Evolutionary conservation across 2,797 vertebrate species (phyloP).

Genomic region (Sphaeramia orbicularis): DNA sequence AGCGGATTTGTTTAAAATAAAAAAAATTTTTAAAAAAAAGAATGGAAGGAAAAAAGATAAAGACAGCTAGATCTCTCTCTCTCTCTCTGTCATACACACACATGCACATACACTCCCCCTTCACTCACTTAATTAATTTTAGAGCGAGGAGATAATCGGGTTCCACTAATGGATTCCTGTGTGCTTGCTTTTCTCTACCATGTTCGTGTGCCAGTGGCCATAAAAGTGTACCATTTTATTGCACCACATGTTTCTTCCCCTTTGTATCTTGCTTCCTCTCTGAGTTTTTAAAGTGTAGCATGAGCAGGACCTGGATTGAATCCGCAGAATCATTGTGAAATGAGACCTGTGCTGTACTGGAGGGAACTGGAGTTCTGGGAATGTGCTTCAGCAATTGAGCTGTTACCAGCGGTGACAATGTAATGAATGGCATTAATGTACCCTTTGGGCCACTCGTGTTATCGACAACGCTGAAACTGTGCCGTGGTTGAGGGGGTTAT

Average conservation of each 20-base stretch:
- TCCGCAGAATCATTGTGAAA: constrained; percentile 71
- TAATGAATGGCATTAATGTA: constrained; percentile 37
- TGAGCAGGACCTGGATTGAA: constrained; percentile 54
- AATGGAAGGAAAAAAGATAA: constrained; percentile 41
- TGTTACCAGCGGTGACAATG: constrained; percentile 52
- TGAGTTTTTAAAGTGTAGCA: constrained; percentile 32
- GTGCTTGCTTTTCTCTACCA: constrained; percentile 66
- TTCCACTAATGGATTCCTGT: constrained; percentile 85
- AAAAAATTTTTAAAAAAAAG: constrained; percentile 10
- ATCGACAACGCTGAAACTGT: not conserved
- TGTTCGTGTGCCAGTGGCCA: constrained; percentile 76
- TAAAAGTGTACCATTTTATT: constrained; percentile 73
- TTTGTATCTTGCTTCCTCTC: constrained; percentile 51
- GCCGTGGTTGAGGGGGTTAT: constrained; percentile 2
- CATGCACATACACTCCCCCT: constrained; percentile 30
- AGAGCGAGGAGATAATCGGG: constrained; percentile 83
- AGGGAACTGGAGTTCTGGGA: constrained; percentile 27
- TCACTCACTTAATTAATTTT: constrained; percentile 84
- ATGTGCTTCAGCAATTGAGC: constrained; percentile 32
- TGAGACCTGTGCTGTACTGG: constrained; percentile 19
- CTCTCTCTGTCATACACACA: not conserved
- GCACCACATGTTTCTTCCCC: constrained; percentile 52
- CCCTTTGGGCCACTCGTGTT: constrained; percentile 17
- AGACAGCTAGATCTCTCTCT: constrained; percentile 52
- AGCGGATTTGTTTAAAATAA: constrained; percentile 72